Percentiles rank a stretch among this genome's conserved stretches.
These are phyloP conservation scores for Keiferia lycopersicella DNA, from an alignment of 2,888 invertebrate genomes.

Conservation along the genomic window DNA sequence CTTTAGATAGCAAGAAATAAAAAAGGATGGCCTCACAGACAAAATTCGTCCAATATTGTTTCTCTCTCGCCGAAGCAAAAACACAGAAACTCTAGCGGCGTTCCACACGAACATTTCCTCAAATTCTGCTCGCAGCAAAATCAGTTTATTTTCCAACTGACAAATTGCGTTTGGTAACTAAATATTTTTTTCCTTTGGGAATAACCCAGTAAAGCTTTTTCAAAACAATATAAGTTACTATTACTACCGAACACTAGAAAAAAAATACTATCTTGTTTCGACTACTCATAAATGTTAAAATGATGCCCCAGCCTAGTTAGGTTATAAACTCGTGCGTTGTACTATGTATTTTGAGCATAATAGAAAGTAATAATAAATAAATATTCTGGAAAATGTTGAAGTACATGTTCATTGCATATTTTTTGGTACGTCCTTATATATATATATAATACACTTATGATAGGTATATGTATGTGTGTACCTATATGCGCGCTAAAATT, in stretches of 20 bases:
- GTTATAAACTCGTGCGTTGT: too few species aligned
- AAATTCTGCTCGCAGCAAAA: conserved; percentile 77
- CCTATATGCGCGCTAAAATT: conserved; percentile 57
- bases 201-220: conserved; percentile 53
- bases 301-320: too few species aligned
- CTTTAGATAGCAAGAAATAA: not conserved
- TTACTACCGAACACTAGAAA: not conserved
- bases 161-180: conserved; percentile 73
- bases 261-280: too few species aligned
- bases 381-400: too few species aligned
- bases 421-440: too few species aligned
- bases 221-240: not conserved
- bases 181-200: conserved; percentile 66
- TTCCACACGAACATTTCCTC: conserved; percentile 66
- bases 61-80: conserved; percentile 46
- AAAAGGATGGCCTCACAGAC: conserved; percentile 15
- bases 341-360: too few species aligned
- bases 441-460: too few species aligned
- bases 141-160: conserved; percentile 74
- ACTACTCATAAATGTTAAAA: too few species aligned
- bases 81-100: conserved; percentile 57
- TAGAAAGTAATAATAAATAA: too few species aligned
- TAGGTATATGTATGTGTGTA: conserved; percentile 26
- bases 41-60: conserved; percentile 54
- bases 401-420: too few species aligned